These are phyloP conservation scores for Lathronympha strigana DNA, from an alignment of 2,888 invertebrate genomes.

Conservation along the genomic window DNA sequence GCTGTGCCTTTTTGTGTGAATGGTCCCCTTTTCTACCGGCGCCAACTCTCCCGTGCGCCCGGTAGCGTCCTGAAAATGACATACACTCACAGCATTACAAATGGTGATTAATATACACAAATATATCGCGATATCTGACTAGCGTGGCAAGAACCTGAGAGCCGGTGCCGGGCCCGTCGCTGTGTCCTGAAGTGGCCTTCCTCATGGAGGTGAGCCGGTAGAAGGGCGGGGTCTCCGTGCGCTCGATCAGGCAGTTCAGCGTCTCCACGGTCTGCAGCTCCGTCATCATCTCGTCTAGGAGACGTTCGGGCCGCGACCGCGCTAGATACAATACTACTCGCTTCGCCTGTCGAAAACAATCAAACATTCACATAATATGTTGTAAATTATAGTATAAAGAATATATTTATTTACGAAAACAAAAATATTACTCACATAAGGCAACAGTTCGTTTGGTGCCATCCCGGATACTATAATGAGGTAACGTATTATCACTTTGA, in stretches of 20 bases:
- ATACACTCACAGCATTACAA: not conserved
- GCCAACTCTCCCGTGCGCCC: constrained; percentile 83
- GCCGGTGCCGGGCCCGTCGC: constrained; percentile 75
- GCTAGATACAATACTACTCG: constrained; percentile 97
- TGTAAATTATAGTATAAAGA: not conserved
- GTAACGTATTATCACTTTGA: constrained; percentile 98
- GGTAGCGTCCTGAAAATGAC: constrained; percentile 65
- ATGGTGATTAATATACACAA: not conserved
- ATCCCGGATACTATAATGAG: constrained; percentile 98
- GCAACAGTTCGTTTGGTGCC: constrained; percentile 97
- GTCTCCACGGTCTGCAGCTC: constrained; percentile 99
- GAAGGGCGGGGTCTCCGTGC: constrained; percentile 99
- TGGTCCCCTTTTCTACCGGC: constrained; percentile 95
- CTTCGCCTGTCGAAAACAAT: constrained; percentile 90
- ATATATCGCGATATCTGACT: not conserved
- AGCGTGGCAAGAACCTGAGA: constrained; percentile 64
- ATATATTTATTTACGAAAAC: not conserved
- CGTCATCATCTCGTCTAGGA: constrained; percentile 98
- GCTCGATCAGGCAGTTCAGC: constrained; percentile 96
- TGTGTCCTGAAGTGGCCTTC: constrained; percentile 90
- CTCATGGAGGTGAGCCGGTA: constrained; percentile 97
- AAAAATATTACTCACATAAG: constrained; percentile 89
- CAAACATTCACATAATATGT: not conserved
- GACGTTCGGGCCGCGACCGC: constrained; percentile 94
- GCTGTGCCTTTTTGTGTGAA: constrained; percentile 97